Evolutionary conservation across 2,797 vertebrate genomes (phyloP).

Genomic region (Rhinoraja longicauda): DNA sequence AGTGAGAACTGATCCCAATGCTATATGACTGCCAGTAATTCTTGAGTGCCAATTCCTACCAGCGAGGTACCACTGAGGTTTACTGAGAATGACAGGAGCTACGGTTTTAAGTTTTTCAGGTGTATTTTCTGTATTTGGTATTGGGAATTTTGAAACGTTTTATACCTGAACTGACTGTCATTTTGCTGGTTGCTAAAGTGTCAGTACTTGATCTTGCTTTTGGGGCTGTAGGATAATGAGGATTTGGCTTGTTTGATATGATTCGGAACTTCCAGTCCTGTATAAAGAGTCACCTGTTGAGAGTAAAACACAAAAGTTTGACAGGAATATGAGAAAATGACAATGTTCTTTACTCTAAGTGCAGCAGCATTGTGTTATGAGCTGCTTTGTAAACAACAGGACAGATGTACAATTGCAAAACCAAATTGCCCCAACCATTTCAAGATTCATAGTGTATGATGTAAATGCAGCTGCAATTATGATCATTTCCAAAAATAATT

Average conservation of each 20-base stretch:
- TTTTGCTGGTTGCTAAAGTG: background rate
- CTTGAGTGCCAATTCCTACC: background rate
- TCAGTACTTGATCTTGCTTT: slow-evolving; percentile 26
- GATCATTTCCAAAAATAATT: background rate
- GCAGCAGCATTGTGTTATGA: background rate
- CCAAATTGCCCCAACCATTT: background rate
- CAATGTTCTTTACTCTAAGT: background rate
- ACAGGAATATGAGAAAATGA: background rate
- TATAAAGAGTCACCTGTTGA: slow-evolving; percentile 81
- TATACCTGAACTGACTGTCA: background rate
- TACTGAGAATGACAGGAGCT: background rate
- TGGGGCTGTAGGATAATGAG: background rate
- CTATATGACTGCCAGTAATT: background rate
- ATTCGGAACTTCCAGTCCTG: slow-evolving; percentile 85
- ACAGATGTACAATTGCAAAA: background rate
- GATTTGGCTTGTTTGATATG: slow-evolving; percentile 47
- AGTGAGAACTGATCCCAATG: background rate
- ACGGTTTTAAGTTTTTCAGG: background rate
- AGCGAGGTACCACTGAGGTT: background rate
- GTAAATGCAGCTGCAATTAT: background rate
- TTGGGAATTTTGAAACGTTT: background rate
- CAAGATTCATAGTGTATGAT: background rate
- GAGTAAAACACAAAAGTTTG: slow-evolving; percentile 44
- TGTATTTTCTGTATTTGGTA: background rate
- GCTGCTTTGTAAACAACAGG: background rate